Evolutionary conservation across 1,140 invertebrate species (phyloP), one percentile per base, ranked within the genome.

Genomic region (Spodoptera frugiperda): DNA sequence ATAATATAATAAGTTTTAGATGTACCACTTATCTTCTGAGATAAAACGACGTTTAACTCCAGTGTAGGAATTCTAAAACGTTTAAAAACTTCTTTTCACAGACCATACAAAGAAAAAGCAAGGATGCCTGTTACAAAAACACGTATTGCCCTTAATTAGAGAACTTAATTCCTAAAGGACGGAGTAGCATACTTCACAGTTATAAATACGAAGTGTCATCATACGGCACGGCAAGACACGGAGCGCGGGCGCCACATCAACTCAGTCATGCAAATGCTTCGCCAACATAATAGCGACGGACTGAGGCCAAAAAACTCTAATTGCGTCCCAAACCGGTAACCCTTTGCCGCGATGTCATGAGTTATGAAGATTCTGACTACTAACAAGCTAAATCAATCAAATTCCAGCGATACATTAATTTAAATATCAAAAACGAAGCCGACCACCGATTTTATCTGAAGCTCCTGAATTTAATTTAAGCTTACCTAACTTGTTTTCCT

Each of bases 251-350:
- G 77, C 25, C 71, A 77, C 57, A 77, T 76, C 79, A 83, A 81
- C 19, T 79, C 79, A 78, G 78, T 76, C 82, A 82, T 85, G 83
- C 79, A 85, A 85, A 87, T 84, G 33, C 71, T 78, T 79, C 63
- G 78, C 78, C 46, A 33, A 15, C 19, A 77, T 83, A 83, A 84
- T 84, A 79, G 81, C 77, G 74, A 25, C 61, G 19, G 30, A 49
- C 44, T 46, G 19, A 14, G 54, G 39, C 54, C 54, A 73, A 59
- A 73, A 73, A 73, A 73, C 71, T 61, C 10, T 48, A 73, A 73
- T 74, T 78, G 55, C 72, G n/a, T 39, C n/a, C 67, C 53, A 15
- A 53, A 72, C 73, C 73, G 67, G 73, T 72, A 70, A 25, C 51
- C 33, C 25, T 53, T 51, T 57, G 49, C 55, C 49, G 67, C 53